Evolutionary conservation across 1,140 invertebrate genomes (phyloP).

Genomic region (Daktulosphaira vitifoliae): DNA sequence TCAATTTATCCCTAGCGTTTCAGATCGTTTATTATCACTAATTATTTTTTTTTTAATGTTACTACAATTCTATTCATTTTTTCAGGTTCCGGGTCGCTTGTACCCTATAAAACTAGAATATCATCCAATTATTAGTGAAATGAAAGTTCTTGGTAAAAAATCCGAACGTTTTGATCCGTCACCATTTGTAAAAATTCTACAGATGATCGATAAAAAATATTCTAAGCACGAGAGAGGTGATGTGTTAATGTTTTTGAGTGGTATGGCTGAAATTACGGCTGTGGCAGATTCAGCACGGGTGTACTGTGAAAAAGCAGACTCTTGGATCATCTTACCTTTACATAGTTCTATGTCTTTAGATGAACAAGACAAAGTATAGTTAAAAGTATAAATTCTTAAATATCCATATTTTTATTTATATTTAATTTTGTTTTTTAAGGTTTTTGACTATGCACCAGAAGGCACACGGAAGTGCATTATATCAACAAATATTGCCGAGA

Average conservation of each 20-base stretch:
- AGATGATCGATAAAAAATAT: slow-evolving; percentile 85
- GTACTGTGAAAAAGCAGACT: slow-evolving; percentile 67
- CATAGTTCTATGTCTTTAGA: slow-evolving; percentile 86
- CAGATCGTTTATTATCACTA: too few relatives aligned
- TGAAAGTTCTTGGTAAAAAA: slow-evolving; percentile 56
- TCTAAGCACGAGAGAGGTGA: slow-evolving; percentile 80
- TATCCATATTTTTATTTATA: too few relatives aligned
- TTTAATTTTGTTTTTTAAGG: slow-evolving; percentile 47
- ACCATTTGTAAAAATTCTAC: slow-evolving; percentile 86
- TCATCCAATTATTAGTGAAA: slow-evolving; percentile 58
- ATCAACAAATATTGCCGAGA: slow-evolving; percentile 99
- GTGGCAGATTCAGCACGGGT: slow-evolving; percentile 79
- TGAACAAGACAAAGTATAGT: slow-evolving; percentile 86
- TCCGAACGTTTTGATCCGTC: slow-evolving; percentile 73
- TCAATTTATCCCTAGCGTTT: too few relatives aligned
- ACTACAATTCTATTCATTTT: slow-evolving; percentile 13
- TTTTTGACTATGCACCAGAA: slow-evolving; percentile 93
- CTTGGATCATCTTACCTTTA: slow-evolving; percentile 91
- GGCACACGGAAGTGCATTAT: slow-evolving; percentile 94
- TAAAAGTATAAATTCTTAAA: too few relatives aligned
- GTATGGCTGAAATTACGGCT: slow-evolving; percentile 86
- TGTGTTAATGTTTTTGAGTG: slow-evolving; percentile 91
- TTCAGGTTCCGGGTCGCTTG: slow-evolving; percentile 81
- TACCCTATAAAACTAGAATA: slow-evolving; percentile 88
- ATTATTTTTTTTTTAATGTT: too few relatives aligned